Conservation (phyloP, 2,888 invertebrate species). For the Cremastobaeus sp. region DNA sequence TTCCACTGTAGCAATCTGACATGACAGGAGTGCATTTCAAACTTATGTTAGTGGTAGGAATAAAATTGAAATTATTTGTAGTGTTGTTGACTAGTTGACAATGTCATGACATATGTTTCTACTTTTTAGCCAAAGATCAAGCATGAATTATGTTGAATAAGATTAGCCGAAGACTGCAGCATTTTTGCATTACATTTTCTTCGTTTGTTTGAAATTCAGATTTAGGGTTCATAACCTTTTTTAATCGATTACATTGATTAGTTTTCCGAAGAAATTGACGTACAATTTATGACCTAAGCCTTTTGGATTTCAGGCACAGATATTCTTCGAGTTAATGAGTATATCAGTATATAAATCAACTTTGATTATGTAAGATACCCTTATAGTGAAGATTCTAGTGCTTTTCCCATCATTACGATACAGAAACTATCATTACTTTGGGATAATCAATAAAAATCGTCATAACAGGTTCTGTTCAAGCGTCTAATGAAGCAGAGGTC, state of each 20-base stretch:
- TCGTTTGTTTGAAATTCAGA: background rate
- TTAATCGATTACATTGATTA: too few species aligned
- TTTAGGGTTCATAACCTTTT: too few species aligned
- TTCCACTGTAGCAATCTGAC: constrained; percentile 17
- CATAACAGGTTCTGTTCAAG: constrained; percentile 11
- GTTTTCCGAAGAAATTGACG: too few species aligned
- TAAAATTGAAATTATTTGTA: constrained; percentile 40
- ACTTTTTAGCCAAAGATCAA: constrained; percentile 20
- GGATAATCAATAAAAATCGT: constrained; percentile 9
- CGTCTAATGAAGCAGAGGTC: constrained; percentile 4
- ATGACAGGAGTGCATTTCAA: constrained; percentile 38
- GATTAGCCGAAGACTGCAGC: background rate
- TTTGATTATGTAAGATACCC: too few species aligned
- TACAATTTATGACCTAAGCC: too few species aligned
- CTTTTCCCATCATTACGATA: too few species aligned
- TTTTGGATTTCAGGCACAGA: too few species aligned
- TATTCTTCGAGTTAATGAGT: too few species aligned
- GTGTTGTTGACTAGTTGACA: constrained; percentile 18
- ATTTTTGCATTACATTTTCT: background rate
- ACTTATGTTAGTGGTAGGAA: constrained; percentile 39
- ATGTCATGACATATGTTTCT: constrained; percentile 30
- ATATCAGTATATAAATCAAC: too few species aligned
- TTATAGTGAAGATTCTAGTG: too few species aligned
- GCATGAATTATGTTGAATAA: constrained; percentile 21
- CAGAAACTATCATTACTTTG: too few species aligned